These are phyloP conservation scores for Lottia gigantea DNA, from an alignment of 2,888 invertebrate genomes.

Conservation along the genomic window DNA sequence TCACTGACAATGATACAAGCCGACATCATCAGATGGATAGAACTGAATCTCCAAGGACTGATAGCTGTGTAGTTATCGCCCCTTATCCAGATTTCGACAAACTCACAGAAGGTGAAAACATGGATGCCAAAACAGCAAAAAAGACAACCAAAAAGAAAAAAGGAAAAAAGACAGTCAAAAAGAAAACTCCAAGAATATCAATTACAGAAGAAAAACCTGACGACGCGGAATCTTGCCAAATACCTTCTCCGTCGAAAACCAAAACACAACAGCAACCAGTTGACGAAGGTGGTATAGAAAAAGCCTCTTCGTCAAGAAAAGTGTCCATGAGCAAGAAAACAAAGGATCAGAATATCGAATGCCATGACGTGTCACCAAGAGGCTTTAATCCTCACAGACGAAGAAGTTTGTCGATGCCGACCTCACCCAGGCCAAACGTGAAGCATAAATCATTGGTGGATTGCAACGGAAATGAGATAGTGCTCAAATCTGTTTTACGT, in stretches of 20 bases:
- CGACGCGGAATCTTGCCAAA: too few relatives aligned
- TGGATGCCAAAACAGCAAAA: neutral
- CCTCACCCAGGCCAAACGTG: neutral
- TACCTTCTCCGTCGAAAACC: too few relatives aligned
- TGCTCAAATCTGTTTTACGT: constrained; percentile 5
- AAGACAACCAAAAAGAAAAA: neutral
- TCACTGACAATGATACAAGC: neutral
- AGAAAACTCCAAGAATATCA: neutral
- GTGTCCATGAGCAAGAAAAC: neutral
- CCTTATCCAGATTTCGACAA: neutral
- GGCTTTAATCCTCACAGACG: constrained; percentile 2
- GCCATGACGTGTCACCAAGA: neutral
- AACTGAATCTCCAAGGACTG: neutral
- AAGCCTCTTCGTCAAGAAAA: neutral
- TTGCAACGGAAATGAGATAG: constrained; percentile 1
- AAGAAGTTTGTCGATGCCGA: constrained; percentile 7
- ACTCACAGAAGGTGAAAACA: neutral
- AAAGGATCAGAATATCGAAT: neutral
- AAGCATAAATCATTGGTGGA: neutral
- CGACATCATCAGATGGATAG: neutral
- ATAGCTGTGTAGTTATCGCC: neutral
- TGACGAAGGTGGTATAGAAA: neutral
- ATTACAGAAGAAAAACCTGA: neutral
- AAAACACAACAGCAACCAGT: neutral
- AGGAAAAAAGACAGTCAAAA: neutral